Conservation (phyloP, 1,140 invertebrate species). For the Drosophila mojavensis region DNA sequence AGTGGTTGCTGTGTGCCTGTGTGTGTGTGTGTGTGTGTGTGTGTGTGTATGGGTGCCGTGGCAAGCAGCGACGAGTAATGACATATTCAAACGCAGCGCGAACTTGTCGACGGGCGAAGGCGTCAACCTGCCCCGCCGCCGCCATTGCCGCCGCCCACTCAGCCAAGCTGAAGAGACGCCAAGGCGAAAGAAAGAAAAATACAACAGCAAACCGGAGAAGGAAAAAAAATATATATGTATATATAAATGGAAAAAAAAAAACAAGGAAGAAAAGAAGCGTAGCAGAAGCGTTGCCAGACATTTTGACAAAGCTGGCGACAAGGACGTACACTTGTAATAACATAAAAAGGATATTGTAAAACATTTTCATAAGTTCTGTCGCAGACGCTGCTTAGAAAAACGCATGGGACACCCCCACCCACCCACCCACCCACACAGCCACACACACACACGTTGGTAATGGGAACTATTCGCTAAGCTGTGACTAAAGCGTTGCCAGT, state of each 20-base stretch:
- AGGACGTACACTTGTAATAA: slow-evolving; percentile 83
- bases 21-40: slow-evolving; percentile 1
- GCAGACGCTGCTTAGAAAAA: not conserved
- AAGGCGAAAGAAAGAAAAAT: slow-evolving; percentile 28
- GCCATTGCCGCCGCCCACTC: slow-evolving; percentile 7
- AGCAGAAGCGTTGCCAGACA: slow-evolving; percentile 74
- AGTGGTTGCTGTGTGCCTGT: not conserved
- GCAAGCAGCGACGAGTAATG: slow-evolving; percentile 59
- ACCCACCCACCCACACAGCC: no score
- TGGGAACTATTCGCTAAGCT: slow-evolving; percentile 14
- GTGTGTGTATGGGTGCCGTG: not conserved
- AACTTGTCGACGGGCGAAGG: slow-evolving; percentile 70
- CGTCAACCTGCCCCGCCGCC: slow-evolving; percentile 47
- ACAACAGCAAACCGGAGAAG: not conserved
- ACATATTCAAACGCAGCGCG: slow-evolving; percentile 80
- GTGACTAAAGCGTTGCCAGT: slow-evolving; percentile 10
- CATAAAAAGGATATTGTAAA: slow-evolving; percentile 84
- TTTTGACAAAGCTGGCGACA: slow-evolving; percentile 83
- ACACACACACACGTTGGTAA: not conserved
- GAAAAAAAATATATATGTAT: not conserved
- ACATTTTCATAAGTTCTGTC: slow-evolving; percentile 83
- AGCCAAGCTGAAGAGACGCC: slow-evolving; percentile 1
- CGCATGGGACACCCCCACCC: no score
- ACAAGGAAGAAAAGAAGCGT: not conserved
- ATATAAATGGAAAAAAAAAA: not conserved